These are phyloP conservation scores for Synanthedon vespiformis DNA, from an alignment of 2,888 invertebrate genomes.

Conservation along the genomic window DNA sequence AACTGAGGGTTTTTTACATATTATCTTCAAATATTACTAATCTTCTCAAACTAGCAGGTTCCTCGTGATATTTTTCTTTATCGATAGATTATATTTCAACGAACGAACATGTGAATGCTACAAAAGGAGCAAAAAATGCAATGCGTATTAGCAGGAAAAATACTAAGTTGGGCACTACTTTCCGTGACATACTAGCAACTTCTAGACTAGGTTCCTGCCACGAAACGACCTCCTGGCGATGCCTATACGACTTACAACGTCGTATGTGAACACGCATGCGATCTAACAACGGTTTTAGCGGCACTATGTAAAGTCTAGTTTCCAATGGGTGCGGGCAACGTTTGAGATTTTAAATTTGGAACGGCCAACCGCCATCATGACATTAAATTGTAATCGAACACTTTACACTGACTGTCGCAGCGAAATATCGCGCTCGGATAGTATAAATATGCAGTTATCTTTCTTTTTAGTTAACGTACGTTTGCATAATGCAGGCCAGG, in stretches of 20 bases:
- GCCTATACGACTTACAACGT: slow-evolving; percentile 19
- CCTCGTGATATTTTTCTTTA: too few species aligned
- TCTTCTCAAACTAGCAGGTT: too few species aligned
- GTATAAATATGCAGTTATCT: slow-evolving; percentile 70
- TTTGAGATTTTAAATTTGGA: slow-evolving; percentile 48
- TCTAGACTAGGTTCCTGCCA: slow-evolving; percentile 37
- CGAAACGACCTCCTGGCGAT: slow-evolving; percentile 40
- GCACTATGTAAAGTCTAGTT: slow-evolving; percentile 14
- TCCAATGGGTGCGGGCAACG: slow-evolving; percentile 8
- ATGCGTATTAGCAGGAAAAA: slow-evolving; percentile 7
- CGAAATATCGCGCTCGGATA: slow-evolving; percentile 60
- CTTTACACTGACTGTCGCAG: slow-evolving; percentile 60
- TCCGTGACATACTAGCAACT: slow-evolving; percentile 28
- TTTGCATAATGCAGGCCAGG: slow-evolving; percentile 60
- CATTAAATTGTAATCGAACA: slow-evolving; percentile 71
- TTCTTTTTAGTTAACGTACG: slow-evolving; percentile 66
- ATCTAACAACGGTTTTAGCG: neutral
- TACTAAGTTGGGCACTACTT: slow-evolving; percentile 29
- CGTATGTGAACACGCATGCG: neutral
- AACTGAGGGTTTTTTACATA: too few species aligned
- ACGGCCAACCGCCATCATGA: slow-evolving; percentile 43
- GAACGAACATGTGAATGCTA: too few species aligned
- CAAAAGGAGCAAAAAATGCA: too few species aligned
- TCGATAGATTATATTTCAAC: too few species aligned
- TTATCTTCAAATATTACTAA: too few species aligned